These are phyloP conservation scores for Epicampocera succincta DNA, from an alignment of 2,888 invertebrate species.

Conservation along the genomic window DNA sequence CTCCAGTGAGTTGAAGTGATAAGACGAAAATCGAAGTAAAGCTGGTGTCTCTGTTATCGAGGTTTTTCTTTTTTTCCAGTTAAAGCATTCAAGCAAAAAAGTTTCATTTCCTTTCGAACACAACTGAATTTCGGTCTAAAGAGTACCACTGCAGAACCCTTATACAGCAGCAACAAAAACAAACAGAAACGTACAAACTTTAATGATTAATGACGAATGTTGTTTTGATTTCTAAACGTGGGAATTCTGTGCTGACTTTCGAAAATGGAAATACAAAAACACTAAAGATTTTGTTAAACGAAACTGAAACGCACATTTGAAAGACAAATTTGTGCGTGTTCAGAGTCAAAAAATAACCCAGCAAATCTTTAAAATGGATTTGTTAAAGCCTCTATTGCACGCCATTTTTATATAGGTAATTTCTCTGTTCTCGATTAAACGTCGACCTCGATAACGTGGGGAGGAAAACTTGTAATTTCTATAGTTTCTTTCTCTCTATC, in stretches of 20 bases:
- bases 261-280: constrained; percentile 36
- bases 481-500: too few species aligned
- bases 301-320: constrained; percentile 51
- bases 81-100: not conserved
- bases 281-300: constrained; percentile 38
- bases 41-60: constrained; percentile 10
- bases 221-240: constrained; percentile 80
- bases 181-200: constrained; percentile 40
- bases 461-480: too few species aligned
- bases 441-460: too few species aligned
- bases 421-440: not conserved
- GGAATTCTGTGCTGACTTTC: constrained; percentile 74
- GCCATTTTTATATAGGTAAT: too few species aligned
- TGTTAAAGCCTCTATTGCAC: too few species aligned
- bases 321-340: constrained; percentile 53
- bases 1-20: not conserved
- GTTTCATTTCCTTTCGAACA: constrained; percentile 40
- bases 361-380: not conserved
- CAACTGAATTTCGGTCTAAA: constrained; percentile 28
- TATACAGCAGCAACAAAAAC: constrained; percentile 12
- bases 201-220: constrained; percentile 79
- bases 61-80: not conserved
- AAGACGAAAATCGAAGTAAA: constrained; percentile 44
- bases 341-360: constrained; percentile 29
- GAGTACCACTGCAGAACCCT: constrained; percentile 13